Base-by-base conservation (phyloP, 30 jellyfish, hydroid and myxozoan genomes). In the Chironex yamaguchii region DNA sequence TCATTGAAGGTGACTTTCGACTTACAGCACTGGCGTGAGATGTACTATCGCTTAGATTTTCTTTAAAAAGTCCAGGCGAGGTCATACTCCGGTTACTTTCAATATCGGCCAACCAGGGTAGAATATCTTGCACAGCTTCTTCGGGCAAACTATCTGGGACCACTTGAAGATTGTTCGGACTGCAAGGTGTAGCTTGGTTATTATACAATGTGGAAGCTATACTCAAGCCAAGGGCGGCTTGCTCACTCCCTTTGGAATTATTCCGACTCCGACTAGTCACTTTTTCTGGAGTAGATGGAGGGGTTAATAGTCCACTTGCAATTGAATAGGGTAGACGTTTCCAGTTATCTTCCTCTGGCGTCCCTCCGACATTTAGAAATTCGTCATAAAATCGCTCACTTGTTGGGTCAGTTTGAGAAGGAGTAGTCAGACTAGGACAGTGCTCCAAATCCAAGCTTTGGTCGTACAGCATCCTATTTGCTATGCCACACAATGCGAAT, bases 271-370 rank as follows among this genome's bases (percentile, higher is more conserved):
- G 27, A 4, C 53, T 77, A 13, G 88, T 30, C 76, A 71, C 50
- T 51, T 79, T 88, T 82, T 88, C 96, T 9, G 96, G 96, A 30
- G 96, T 88, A 1, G 96, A 78, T 3, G 96, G 96, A 9, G 96
- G 96, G 22, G 96, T 88, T 2, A 90, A 90, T 52, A 88, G 62
- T 28, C 96, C 92, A 17, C 17, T 42, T 42, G 58, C 58, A 2
- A 85, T 82, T 67, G 84, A 53, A 48, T 52, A 49, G 34, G 89
- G 88, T 31, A 53, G 24, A 58, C 75, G 72, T 65, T 85, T 85
- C 95, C 95, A 85, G 31, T 11, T 64, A 34, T 85, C 95, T 27
- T 85, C 95, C 62, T 49, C 67, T 2, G 95, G 30, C 84, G 75
- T 74, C 48, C 79, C 67, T 71, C 73, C 31, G 3, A 87, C 85